phyloP scores from a whole-genome alignment of 2,888 invertebrate genomes.

The Nomada ruficornis region DNA sequence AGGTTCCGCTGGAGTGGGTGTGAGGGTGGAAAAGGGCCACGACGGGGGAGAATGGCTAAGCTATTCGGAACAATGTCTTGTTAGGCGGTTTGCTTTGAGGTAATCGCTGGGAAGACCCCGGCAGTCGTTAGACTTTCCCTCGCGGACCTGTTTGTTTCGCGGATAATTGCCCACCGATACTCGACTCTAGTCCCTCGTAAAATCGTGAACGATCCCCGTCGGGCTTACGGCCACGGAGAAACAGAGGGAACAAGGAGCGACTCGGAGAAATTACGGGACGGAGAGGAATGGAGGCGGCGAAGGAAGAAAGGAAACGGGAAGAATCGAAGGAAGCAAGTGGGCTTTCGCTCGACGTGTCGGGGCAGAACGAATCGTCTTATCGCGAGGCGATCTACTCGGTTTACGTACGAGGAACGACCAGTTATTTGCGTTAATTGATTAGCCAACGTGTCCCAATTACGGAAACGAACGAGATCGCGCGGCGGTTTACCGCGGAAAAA shows the following conservation, averaged over 20 bases:
- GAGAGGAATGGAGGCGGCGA: conserved; percentile 8
- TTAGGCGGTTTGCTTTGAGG: conserved; percentile 82
- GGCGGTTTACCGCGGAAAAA: conserved; percentile 16
- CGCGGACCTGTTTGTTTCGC: conserved; percentile 76
- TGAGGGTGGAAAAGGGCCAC: conserved; percentile 71
- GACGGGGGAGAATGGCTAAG: conserved; percentile 76
- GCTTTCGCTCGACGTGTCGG: conserved; percentile 15
- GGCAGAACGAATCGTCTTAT: conserved; percentile 33
- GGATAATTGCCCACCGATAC: conserved; percentile 76
- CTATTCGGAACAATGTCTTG: conserved; percentile 83
- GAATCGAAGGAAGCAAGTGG: neutral
- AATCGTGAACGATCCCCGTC: conserved; percentile 72
- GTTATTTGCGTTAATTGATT: conserved; percentile 45
- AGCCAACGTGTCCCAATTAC: conserved; percentile 35
- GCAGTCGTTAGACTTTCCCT: conserved; percentile 78
- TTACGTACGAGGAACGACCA: conserved; percentile 23
- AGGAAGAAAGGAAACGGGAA: conserved; percentile 2
- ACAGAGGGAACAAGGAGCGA: conserved; percentile 21
- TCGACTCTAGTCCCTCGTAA: conserved; percentile 74
- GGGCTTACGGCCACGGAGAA: conserved; percentile 50
- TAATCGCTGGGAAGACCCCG: conserved; percentile 79
- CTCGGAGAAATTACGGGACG: neutral
- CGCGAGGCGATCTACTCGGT: conserved; percentile 42
- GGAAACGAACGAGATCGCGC: neutral
- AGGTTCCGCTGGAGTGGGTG: conserved; percentile 63